Evolutionary conservation across 2,888 invertebrate species (phyloP), one percentile per base, ranked within the genome.

Genomic region (Marronus borbonicus): DNA sequence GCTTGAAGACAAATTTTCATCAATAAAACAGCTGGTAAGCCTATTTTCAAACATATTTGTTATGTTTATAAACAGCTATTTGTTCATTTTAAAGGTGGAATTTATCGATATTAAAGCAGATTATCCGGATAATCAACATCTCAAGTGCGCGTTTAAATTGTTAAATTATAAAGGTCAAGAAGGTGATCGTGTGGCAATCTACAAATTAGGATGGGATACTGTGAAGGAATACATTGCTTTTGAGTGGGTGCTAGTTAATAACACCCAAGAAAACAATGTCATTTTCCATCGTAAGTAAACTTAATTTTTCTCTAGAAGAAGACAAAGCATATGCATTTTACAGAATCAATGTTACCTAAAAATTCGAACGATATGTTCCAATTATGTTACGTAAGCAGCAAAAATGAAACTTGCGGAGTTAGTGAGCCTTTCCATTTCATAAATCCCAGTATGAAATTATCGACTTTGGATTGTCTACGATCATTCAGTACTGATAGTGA

Each of bases 171-270:
- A 81, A 39, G 84, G 86, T 20, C 84, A 86, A 77, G 86, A 87
- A 78, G 87, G 87, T 3, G 88, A 88, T 80, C 83, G 87, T 69
- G 83, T 88, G 52, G 87, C 86, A 36, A 86, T 88, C 62, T 88
- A 86, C 81, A 87, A 86, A 80, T 79, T 87, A n/a, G 88, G 88
- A 3, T 88, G 88, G 87, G 84, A 80, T 58, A 85, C 84, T 72
- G 84, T 87, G n/a, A 86, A 86, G 76, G 87, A 88, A 79, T 88
- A 87, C 79, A 78, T 87, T 36, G 80, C 87, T 17, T 87, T 87
- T 76, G 88, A 88, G 79, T 87, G 87, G 87, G 86, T 83, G 31
- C 83, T 86, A 2, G 55, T 84, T 20, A 81, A 81, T 62, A 69
- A 76, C 14, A 66, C 65, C 14, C 79, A 78, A 60, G 79, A 76